These are phyloP conservation scores for Gryllus bimaculatus DNA, from an alignment of 1,140 invertebrate species.

Conservation along the genomic window DNA sequence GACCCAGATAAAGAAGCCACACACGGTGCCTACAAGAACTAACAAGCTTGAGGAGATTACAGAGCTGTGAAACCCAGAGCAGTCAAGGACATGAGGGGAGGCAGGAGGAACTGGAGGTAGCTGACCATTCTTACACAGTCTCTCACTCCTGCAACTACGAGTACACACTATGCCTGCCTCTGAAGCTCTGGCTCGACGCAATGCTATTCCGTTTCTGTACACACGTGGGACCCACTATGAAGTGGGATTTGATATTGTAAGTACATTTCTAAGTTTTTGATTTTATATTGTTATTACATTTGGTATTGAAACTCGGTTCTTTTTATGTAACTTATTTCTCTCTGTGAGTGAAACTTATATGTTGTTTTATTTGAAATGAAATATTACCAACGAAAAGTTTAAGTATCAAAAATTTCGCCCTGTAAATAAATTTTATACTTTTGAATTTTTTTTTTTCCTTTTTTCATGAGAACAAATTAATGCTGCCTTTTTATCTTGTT, in stretches of 20 bases:
- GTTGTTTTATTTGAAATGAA: neutral
- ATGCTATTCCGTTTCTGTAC: conserved; percentile 64
- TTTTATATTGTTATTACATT: neutral
- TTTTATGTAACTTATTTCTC: neutral
- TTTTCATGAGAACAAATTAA: no score
- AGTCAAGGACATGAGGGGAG: neutral
- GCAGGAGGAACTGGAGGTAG: neutral
- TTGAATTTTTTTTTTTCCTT: no score
- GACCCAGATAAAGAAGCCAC: neutral
- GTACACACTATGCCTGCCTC: conserved; percentile 18
- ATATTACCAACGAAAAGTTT: neutral
- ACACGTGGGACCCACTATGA: conserved; percentile 71
- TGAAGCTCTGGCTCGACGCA: conserved; percentile 43
- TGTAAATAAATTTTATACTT: no score
- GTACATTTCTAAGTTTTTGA: conserved; percentile 26
- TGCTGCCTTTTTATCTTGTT: no score
- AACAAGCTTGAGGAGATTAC: neutral
- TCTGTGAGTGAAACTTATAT: neutral
- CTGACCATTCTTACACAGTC: neutral
- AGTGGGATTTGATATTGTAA: conserved; percentile 76
- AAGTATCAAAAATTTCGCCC: neutral
- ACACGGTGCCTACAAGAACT: neutral
- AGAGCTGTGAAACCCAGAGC: neutral
- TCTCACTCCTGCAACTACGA: neutral
- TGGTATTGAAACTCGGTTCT: neutral